Conservation (phyloP, 2,113 vertebrate species). For the Oreocharis arfaki region DNA sequence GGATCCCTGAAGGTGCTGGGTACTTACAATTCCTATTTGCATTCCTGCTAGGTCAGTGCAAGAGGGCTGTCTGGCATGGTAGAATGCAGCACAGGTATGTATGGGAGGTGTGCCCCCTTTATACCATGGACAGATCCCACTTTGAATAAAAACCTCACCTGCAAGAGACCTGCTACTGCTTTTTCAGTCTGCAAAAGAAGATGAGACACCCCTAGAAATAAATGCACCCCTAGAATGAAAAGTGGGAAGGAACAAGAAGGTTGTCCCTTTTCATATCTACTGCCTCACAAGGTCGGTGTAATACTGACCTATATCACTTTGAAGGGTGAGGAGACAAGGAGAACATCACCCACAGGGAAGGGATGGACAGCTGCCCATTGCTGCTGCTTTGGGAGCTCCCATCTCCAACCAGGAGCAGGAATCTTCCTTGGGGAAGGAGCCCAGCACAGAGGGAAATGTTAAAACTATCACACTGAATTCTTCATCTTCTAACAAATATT, state of each 20-base stretch:
- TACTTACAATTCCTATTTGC: not conserved
- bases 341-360: not conserved
- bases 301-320: not conserved
- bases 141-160: not conserved
- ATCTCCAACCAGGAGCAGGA: not conserved
- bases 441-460: not conserved
- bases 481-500: not conserved
- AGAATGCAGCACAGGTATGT: not conserved
- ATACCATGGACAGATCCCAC: not conserved
- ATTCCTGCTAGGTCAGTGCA: not conserved
- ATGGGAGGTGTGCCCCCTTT: not conserved
- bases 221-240: not conserved
- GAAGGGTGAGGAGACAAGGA: not conserved
- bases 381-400: not conserved
- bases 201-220: not conserved
- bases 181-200: not conserved
- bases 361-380: not conserved
- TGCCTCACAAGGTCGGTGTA: not conserved
- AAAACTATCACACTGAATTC: not conserved
- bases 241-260: rapidly evolving
- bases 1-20: not conserved
- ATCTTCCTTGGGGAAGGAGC: too few species aligned
- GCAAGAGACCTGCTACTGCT: not conserved
- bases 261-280: not conserved
- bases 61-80: not conserved